Evolutionary conservation across 2,797 vertebrate genomes (phyloP), one percentile per base, ranked within the genome.

Genomic region (Telmatherina bonti): DNA sequence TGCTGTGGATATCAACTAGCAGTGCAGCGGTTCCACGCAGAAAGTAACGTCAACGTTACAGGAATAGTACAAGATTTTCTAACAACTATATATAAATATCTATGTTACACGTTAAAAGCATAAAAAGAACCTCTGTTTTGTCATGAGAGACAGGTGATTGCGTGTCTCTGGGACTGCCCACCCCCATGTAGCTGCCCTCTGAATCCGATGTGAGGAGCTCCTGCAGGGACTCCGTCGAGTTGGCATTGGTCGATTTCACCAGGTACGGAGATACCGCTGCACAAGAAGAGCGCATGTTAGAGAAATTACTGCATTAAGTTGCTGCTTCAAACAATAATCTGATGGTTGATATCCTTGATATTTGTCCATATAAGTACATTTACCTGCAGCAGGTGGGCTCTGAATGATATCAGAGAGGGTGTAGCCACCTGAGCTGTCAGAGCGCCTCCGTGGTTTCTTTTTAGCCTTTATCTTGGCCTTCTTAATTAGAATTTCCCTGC

Each of bases 351-450:
- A 47, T 9, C n/a, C n/a, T 54, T 24, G 8, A 18, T 63, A 15
- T 68, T 38, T 62, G 30, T 30, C 2, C 8, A 54, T 54, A 29
- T 3, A 29, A 20, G 7, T 52, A 3, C n/a, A 26, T 33, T 7
- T 78, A 99, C 97, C 97, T 96, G 95, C 74, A 79, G 94, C 86
- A 52, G 96, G 91, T 2, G 96, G 95, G 85, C 95, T 98, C 70
- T 97, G 97, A 88, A 99, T 97, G 83, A 99, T 88, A 85, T 98
- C 95, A 65, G 97, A 99, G 24, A 99, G 93, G 49, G 96, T 97
- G 89, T 99, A 99, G 43, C 98, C 97, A 67, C 96, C 97, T 60
- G 96, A 97, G 88, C 98, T 99, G 93, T 98, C 96, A 0, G 95
- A 97, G 2, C 97, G 95, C 55, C 95, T 95, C 52, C 97, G 94